A percentile compares a stretch with the other conserved stretches of the same genome.
Evolutionary conservation across 1,140 invertebrate species (phyloP).

Genomic region (Nymphalis io): DNA sequence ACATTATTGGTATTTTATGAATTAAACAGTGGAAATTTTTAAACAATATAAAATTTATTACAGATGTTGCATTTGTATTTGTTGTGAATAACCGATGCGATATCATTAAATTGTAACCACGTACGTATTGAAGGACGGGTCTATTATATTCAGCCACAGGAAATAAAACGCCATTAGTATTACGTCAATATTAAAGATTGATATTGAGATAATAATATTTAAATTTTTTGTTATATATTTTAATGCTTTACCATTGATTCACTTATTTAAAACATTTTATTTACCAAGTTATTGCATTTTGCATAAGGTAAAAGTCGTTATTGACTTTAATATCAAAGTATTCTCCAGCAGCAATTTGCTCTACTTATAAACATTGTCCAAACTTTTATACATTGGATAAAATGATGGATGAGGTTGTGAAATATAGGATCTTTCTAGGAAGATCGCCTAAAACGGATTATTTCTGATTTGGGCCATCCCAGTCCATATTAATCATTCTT

Average conservation of each 20-base stretch:
- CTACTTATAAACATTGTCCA: not conserved
- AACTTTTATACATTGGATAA: constrained; percentile 5
- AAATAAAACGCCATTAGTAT: constrained; percentile 36
- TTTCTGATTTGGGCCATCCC: constrained; percentile 43
- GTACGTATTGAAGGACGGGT: not conserved
- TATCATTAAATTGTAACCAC: constrained; percentile 10
- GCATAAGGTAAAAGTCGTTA: too few species aligned
- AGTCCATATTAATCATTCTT: constrained; percentile 62
- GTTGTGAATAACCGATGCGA: not conserved
- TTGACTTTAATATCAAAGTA: too few species aligned
- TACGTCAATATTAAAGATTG: not conserved
- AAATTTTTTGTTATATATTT: not conserved
- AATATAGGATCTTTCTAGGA: constrained; percentile 21
- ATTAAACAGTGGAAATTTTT: too few species aligned
- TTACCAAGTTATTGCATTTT: too few species aligned
- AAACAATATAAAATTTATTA: not conserved
- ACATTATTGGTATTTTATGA: too few species aligned
- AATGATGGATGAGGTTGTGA: constrained; percentile 34
- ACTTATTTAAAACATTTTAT: too few species aligned
- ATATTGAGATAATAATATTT: not conserved
- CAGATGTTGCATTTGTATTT: not conserved
- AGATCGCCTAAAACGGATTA: constrained; percentile 34
- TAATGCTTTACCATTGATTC: too few species aligned
- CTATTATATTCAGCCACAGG: constrained; percentile 21
- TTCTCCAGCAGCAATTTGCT: not conserved